A percentile compares a stretch with the other conserved stretches of the same genome.
Evolutionary conservation across 2,113 vertebrate species (phyloP).

Genomic region (Xerus inauris): DNA sequence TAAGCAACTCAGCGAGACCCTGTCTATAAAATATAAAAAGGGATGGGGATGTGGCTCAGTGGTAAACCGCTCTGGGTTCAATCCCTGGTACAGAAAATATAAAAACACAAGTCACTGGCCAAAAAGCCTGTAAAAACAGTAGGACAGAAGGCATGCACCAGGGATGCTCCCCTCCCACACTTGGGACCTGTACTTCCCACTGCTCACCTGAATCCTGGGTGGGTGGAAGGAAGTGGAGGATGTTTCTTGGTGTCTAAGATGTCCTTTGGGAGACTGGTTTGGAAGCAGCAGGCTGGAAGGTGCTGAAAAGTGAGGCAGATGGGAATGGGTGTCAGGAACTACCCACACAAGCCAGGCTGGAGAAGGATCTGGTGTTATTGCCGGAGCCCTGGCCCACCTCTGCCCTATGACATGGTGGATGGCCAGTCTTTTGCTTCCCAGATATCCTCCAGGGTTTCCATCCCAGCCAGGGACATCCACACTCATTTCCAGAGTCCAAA

Average conservation of each 20-base stretch:
- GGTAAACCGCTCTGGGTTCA: too few species aligned
- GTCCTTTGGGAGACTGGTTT: background rate
- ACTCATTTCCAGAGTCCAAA: background rate
- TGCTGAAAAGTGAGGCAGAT: constrained; percentile 39
- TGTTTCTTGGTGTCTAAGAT: background rate
- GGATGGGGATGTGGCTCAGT: too few species aligned
- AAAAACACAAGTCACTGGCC: background rate
- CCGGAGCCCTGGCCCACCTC: background rate
- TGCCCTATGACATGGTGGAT: too few species aligned
- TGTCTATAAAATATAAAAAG: too few species aligned
- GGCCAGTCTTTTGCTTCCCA: background rate
- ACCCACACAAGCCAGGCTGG: background rate
- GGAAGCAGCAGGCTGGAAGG: background rate
- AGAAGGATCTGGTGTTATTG: background rate
- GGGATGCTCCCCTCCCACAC: too few species aligned
- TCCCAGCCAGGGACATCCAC: background rate
- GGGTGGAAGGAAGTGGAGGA: background rate
- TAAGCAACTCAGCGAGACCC: too few species aligned
- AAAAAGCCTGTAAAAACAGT: background rate
- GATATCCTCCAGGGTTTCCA: background rate
- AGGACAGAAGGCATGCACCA: background rate
- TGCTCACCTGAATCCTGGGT: constrained; percentile 62
- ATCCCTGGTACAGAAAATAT: too few species aligned
- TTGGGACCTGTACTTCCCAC: rapidly evolving
- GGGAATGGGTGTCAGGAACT: background rate